These are phyloP conservation scores for Anastatus disparis DNA, from an alignment of 1,140 invertebrate genomes.

Conservation along the genomic window DNA sequence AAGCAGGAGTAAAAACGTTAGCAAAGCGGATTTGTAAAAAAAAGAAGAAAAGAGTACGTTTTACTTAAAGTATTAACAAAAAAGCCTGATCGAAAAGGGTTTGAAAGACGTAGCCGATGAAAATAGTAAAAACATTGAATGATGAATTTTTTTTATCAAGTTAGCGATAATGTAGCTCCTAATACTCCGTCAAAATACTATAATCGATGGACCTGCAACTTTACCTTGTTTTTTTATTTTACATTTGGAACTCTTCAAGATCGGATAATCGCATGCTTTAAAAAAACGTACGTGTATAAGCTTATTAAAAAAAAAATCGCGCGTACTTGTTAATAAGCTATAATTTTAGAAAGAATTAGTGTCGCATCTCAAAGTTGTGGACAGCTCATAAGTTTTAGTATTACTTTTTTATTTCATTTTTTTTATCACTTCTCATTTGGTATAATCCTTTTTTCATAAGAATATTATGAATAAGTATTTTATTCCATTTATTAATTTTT, in stretches of 20 bases:
- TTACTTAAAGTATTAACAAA: neutral
- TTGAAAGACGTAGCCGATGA: neutral
- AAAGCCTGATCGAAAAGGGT: neutral
- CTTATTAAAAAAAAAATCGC: neutral
- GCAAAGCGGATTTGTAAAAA: no score
- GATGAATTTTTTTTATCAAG: constrained; percentile 33
- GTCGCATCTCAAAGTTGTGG: constrained; percentile 26
- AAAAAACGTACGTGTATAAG: neutral
- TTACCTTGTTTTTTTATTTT: neutral
- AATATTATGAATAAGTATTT: no score
- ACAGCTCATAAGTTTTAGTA: neutral
- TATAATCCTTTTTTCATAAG: no score
- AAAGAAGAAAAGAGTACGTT: no score
- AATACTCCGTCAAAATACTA: constrained; percentile 8
- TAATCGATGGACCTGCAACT: constrained; percentile 3
- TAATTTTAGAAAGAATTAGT: constrained; percentile 46
- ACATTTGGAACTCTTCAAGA: no score
- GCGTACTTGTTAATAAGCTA: constrained; percentile 21
- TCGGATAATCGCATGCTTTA: neutral
- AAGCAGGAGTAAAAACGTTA: no score
- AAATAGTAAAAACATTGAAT: no score
- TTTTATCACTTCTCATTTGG: no score
- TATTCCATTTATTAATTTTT: no score
- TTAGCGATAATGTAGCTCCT: constrained; percentile 30
- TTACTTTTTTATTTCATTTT: neutral